Base-by-base conservation (phyloP, 2,113 vertebrate species). In the Oceanodroma tethys region DNA sequence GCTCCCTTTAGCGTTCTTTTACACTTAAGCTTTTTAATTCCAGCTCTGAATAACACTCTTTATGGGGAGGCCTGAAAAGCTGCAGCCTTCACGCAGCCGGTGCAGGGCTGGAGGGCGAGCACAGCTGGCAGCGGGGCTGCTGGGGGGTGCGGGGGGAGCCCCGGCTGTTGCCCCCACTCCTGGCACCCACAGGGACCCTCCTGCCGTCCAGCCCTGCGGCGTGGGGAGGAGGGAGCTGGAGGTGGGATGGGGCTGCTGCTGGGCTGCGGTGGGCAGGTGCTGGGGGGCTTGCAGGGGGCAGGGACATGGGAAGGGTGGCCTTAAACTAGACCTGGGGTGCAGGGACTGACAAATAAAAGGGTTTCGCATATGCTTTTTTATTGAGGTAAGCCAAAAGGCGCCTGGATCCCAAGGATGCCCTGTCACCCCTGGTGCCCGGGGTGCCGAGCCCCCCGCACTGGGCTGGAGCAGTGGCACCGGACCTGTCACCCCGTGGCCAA, bases 291-390 rank as follows among this genome's bases (percentile, higher is more conserved):
- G 32, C 2, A 5, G 32, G n/a, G 38, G 52, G 16, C 47, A 45
- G 80, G 48, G 58, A 56, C 20, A 8, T 1, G 47, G 60, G 38
- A 34, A 52, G 25, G 14, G 32, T 27, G 34, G 22, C 40, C 19
- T 74, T 80, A 29, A 50, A 25, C 6, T 4, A n/a, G 65, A n/a
- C 23, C 27, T 34, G 71, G 47, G 58, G 26, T 71, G 23, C 13
- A 26, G 47, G 19, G 16, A 15, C 8, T 70, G 71, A 6, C 11
- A 26, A 36, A 34, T 4, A 6, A 11, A 45, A 52, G 14, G 10
- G 3, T 38, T 82, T 89, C 14, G 16, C 0, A 0, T 1, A 6
- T 4, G 6, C 2, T 0, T 62, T 80, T 90, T n/a, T 14, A 47
- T 8, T 26, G 42, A 45, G 25, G 45, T 20, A 3, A 78, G 29